A percentile compares a stretch with the other conserved stretches of the same genome.
phyloP scores from a whole-genome alignment of 2,888 invertebrate genomes.

The Coelinius sp. region DNA sequence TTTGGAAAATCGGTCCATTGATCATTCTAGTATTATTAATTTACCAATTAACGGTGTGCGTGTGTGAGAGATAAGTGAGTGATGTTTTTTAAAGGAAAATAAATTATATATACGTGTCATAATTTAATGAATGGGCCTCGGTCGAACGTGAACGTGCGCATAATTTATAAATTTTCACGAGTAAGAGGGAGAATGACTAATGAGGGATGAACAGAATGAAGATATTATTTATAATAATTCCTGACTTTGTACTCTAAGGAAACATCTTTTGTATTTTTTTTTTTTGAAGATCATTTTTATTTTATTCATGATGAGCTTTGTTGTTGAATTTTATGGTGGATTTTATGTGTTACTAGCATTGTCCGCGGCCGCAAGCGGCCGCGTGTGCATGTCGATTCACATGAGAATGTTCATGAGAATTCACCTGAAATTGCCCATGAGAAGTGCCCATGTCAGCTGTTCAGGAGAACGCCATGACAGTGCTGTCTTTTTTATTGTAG shows the following conservation, averaged over 20 bases:
- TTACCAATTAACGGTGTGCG: conserved; percentile 33
- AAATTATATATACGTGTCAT: conserved; percentile 26
- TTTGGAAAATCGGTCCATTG: conserved; percentile 52
- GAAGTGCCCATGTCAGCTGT: too few relatives aligned
- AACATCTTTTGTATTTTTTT: not conserved
- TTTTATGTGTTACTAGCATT: not conserved
- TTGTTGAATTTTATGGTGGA: conserved; percentile 12
- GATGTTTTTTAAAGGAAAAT: conserved; percentile 33
- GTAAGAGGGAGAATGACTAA: not conserved
- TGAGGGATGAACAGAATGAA: not conserved
- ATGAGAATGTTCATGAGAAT: too few relatives aligned
- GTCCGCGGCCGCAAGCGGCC: too few relatives aligned
- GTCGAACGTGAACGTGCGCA: conserved; percentile 29
- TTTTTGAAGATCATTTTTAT: not conserved
- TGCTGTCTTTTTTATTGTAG: too few relatives aligned
- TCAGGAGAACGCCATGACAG: too few relatives aligned
- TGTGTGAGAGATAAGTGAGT: conserved; percentile 25
- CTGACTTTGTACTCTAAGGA: conserved; percentile 13
- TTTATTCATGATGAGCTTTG: not conserved
- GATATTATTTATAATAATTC: conserved; percentile 16
- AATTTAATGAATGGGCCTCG: conserved; percentile 14
- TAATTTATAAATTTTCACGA: conserved; percentile 17
- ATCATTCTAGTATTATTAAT: conserved; percentile 42
- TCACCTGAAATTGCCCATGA: too few relatives aligned
- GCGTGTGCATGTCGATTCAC: too few relatives aligned